These are phyloP conservation scores for Pyrocephalus nanus DNA, from an alignment of 2,797 vertebrate genomes.

Conservation along the genomic window DNA sequence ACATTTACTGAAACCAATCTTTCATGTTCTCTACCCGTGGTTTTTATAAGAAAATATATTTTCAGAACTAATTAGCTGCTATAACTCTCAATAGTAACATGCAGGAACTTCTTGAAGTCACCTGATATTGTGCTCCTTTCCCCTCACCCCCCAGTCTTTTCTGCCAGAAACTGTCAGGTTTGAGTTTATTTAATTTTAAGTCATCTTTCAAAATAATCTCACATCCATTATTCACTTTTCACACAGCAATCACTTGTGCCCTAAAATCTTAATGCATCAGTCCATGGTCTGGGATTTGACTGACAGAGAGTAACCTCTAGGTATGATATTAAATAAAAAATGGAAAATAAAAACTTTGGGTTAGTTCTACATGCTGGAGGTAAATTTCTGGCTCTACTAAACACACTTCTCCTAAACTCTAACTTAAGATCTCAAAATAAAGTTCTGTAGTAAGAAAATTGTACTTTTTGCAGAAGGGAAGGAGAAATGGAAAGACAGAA, in stretches of 20 bases:
- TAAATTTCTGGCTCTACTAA: not conserved
- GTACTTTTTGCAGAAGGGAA: not conserved
- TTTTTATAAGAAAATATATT: not conserved
- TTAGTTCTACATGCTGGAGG: not conserved
- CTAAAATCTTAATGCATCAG: not conserved
- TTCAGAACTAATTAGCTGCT: not conserved
- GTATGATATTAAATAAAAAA: not conserved
- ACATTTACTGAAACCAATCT: not conserved
- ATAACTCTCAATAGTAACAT: not conserved
- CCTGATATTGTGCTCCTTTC: not conserved
- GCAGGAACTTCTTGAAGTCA: not conserved
- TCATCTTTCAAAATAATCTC: not conserved
- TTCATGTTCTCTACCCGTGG: not conserved
- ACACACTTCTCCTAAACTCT: not conserved
- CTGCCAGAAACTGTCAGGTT: not conserved
- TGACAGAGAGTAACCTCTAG: not conserved
- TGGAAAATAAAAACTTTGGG: not conserved
- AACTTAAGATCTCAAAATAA: not conserved
- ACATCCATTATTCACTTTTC: not conserved
- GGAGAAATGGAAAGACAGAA: not conserved
- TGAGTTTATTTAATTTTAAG: not conserved
- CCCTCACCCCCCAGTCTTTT: accelerated
- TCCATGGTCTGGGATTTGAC: not conserved
- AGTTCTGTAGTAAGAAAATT: accelerated
- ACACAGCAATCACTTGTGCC: not conserved